Evolutionary conservation across 2,797 vertebrate species (phyloP).

Genomic region (Lutjanus argentimaculatus): DNA sequence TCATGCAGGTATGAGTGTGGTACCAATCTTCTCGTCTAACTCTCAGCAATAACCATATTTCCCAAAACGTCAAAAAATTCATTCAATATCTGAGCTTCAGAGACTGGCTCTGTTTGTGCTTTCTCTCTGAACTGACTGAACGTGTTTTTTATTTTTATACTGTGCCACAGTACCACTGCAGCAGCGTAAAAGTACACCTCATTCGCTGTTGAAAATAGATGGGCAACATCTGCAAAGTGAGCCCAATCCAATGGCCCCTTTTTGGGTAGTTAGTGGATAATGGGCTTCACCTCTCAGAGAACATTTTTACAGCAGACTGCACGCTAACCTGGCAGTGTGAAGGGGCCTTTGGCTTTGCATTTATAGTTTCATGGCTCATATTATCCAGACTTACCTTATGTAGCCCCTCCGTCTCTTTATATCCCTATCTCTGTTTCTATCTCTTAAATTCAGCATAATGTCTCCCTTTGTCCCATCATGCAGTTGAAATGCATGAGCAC

Average conservation of each 20-base stretch:
- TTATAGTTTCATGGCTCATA: conserved; percentile 51
- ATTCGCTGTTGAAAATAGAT: conserved; percentile 67
- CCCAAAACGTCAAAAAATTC: background rate
- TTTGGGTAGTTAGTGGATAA: conserved; percentile 75
- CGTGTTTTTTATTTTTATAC: conserved; percentile 23
- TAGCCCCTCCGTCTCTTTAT: background rate
- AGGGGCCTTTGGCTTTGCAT: conserved; percentile 54
- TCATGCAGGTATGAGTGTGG: background rate
- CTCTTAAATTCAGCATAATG: conserved; percentile 31
- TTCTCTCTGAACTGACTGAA: conserved; percentile 36
- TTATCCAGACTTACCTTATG: conserved; percentile 32
- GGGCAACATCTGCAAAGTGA: conserved; percentile 67
- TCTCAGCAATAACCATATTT: background rate
- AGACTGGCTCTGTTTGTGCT: conserved; percentile 24
- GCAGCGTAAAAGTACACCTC: conserved; percentile 49
- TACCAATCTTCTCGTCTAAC: background rate
- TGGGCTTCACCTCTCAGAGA: conserved; percentile 69
- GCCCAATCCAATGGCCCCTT: conserved; percentile 61
- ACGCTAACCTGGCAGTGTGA: conserved; percentile 33
- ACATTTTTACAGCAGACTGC: conserved; percentile 64
- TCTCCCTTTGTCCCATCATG: conserved; percentile 30
- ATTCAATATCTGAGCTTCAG: conserved; percentile 13
- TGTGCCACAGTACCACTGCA: conserved; percentile 24
- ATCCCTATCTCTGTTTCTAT: conserved; percentile 26
- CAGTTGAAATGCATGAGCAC: conserved; percentile 42